Conservation (phyloP, 2,888 invertebrate genomes). For the Heliconius hortense region DNA sequence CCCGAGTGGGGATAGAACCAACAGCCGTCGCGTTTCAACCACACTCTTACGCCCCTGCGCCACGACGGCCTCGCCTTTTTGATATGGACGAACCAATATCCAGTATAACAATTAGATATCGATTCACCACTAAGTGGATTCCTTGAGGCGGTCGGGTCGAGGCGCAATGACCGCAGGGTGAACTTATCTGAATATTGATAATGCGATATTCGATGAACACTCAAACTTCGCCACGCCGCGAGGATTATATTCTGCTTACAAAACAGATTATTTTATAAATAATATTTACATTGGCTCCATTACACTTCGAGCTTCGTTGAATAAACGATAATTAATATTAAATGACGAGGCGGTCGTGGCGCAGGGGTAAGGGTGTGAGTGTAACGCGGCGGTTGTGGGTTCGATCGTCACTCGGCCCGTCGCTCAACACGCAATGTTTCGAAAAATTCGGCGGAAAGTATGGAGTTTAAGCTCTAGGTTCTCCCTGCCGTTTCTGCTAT, state of each 20-base stretch:
- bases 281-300: constrained; percentile 38
- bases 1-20: no score
- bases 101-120: constrained; percentile 52
- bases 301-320: constrained; percentile 16
- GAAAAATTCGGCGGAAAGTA: not conserved
- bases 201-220: constrained; percentile 61
- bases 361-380: not conserved
- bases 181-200: constrained; percentile 64
- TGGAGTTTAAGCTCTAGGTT: no score
- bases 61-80: constrained; percentile 36
- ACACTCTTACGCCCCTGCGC: no score
- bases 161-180: constrained; percentile 58
- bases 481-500: no score
- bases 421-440: not conserved
- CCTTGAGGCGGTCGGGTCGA: constrained; percentile 53
- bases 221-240: constrained; percentile 60
- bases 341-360: not conserved
- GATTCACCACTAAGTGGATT: constrained; percentile 62
- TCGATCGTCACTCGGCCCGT: not conserved
- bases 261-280: constrained; percentile 53
- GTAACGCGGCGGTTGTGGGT: not conserved
- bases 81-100: constrained; percentile 47
- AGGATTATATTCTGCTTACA: constrained; percentile 64
- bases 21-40: no score
- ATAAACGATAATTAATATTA: not conserved